Conservation (phyloP, 2,113 vertebrate genomes). For the Brachirus orientalis region DNA sequence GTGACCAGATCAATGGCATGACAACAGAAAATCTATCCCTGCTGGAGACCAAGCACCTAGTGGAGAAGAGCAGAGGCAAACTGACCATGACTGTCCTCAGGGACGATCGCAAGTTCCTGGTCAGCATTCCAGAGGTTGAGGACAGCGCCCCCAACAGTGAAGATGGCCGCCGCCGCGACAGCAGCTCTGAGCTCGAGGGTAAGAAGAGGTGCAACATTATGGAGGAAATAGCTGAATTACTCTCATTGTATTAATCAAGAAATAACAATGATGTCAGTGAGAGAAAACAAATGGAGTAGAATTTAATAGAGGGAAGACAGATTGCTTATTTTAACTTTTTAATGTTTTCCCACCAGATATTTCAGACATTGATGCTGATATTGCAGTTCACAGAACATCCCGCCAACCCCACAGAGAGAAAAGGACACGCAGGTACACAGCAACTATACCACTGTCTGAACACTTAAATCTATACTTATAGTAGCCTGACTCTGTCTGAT, state of each 20-base stretch:
- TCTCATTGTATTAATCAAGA: too few species aligned
- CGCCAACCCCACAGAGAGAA: constrained; percentile 71
- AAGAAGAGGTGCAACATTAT: constrained; percentile 44
- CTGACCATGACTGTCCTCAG: constrained; percentile 90
- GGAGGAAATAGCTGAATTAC: too few species aligned
- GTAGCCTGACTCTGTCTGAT: too few species aligned
- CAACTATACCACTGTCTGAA: neutral
- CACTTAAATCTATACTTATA: too few species aligned
- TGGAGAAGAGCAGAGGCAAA: constrained; percentile 89
- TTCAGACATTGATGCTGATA: constrained; percentile 87
- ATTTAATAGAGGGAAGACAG: too few species aligned
- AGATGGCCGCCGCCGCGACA: constrained; percentile 68
- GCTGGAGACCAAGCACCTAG: constrained; percentile 90
- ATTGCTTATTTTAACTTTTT: neutral
- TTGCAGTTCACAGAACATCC: constrained; percentile 54
- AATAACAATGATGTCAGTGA: too few species aligned
- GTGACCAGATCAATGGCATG: constrained; percentile 92
- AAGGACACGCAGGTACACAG: constrained; percentile 75
- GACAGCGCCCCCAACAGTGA: constrained; percentile 86
- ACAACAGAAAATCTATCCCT: constrained; percentile 92
- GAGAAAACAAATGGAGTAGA: too few species aligned
- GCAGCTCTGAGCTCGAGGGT: constrained; percentile 91
- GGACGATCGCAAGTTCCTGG: constrained; percentile 89
- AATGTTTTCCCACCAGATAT: constrained; percentile 83
- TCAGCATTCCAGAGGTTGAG: constrained; percentile 87